A percentile compares a stretch with the other conserved stretches of the same genome.
Conservation (phyloP, 2,888 invertebrate genomes). For the Brenthis ino region DNA sequence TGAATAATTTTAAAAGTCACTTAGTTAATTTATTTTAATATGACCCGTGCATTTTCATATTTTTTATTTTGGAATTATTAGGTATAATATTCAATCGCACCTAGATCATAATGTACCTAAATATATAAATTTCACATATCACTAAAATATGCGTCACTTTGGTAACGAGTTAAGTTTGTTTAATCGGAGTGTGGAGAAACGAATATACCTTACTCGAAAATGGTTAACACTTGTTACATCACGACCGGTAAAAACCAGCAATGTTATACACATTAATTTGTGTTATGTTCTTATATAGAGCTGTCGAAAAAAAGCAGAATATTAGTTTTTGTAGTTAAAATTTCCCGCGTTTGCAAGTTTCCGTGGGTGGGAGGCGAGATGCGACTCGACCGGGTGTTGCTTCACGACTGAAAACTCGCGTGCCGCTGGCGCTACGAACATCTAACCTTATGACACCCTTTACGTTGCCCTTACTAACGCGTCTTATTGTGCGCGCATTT, state of each 20-base stretch:
- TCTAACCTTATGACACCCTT: slow-evolving; percentile 43
- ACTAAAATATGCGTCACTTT: slow-evolving; percentile 33
- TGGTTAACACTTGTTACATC: slow-evolving; percentile 63
- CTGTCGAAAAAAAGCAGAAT: slow-evolving; percentile 2
- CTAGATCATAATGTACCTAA: neutral
- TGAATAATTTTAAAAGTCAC: no score
- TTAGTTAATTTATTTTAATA: no score
- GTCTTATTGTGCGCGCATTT: slow-evolving; percentile 38
- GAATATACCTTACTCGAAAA: slow-evolving; percentile 65
- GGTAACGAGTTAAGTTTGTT: slow-evolving; percentile 30
- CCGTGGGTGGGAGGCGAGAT: slow-evolving; percentile 38
- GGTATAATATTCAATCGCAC: neutral
- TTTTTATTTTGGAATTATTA: neutral
- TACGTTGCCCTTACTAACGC: slow-evolving; percentile 40
- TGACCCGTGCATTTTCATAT: no score
- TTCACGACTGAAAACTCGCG: slow-evolving; percentile 50
- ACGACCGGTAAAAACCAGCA: slow-evolving; percentile 38
- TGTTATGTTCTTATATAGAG: neutral
- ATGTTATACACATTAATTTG: neutral
- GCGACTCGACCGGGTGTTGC: slow-evolving; percentile 47
- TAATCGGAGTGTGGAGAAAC: slow-evolving; percentile 46
- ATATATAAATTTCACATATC: slow-evolving; percentile 9
- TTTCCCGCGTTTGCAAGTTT: slow-evolving; percentile 46
- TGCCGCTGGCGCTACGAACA: slow-evolving; percentile 36
- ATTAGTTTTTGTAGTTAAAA: slow-evolving; percentile 35